Conservation (phyloP, 2,113 vertebrate species). For the Dicerorhinus sumatrensis region DNA sequence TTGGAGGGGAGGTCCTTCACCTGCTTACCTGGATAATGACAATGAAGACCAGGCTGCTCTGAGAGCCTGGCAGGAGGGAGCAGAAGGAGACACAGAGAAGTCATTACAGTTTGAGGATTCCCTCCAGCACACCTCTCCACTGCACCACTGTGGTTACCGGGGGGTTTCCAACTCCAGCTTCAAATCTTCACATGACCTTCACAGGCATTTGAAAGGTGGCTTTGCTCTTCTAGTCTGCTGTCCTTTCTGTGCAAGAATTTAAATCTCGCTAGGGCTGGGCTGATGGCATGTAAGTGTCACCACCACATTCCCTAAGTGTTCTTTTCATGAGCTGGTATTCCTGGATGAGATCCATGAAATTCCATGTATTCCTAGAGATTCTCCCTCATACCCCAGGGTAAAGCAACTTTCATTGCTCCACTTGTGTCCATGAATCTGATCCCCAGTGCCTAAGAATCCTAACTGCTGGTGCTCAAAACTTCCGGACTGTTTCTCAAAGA, state of each 20-base stretch:
- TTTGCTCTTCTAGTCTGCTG: neutral
- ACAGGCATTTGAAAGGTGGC: neutral
- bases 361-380: neutral
- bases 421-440: neutral
- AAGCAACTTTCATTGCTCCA: neutral
- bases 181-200: neutral
- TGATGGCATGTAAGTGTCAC: neutral
- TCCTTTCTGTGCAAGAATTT: neutral
- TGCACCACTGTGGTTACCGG: no score
- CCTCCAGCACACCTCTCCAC: neutral
- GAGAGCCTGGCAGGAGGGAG: no score
- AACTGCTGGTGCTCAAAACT: neutral
- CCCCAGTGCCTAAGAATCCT: neutral
- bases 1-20: neutral
- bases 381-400: neutral
- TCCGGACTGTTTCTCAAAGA: neutral
- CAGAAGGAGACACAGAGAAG: neutral
- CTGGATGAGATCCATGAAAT: neutral
- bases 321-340: neutral
- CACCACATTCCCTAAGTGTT: neutral
- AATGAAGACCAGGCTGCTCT: no score
- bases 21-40: neutral
- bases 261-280: fast-evolving
- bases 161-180: neutral
- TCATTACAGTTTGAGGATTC: fast-evolving